A percentile compares a stretch with the other conserved stretches of the same genome.
phyloP scores from a whole-genome alignment of 2,113 vertebrate species.

The Uropsilus gracilis region DNA sequence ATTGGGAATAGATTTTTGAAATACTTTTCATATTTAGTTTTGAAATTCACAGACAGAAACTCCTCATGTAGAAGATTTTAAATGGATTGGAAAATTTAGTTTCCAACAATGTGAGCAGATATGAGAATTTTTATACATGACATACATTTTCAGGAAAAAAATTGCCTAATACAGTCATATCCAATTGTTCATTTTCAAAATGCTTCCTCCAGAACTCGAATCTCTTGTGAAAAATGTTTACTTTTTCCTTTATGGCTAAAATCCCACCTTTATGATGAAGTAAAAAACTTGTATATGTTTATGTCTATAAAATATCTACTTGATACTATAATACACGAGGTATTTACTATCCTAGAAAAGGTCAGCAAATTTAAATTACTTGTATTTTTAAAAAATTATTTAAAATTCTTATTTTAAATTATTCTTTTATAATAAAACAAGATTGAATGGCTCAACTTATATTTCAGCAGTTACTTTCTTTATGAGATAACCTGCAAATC shows the following conservation, averaged over 20 bases:
- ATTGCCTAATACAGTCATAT: neutral
- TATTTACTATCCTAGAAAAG: neutral
- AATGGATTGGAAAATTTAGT: constrained; percentile 3
- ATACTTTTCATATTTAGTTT: constrained; percentile 19
- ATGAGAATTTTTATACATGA: neutral
- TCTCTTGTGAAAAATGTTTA: neutral
- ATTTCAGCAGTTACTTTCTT: neutral
- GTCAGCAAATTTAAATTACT: neutral
- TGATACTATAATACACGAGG: neutral
- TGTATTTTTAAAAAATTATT: neutral
- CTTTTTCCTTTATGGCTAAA: constrained; percentile 1
- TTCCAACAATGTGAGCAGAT: constrained; percentile 28
- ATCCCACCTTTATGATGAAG: neutral
- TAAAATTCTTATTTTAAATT: too few relatives aligned
- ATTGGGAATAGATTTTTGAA: neutral
- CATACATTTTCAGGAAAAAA: constrained; percentile 19
- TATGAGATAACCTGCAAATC: neutral
- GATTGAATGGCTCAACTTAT: neutral
- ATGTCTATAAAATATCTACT: constrained; percentile 6
- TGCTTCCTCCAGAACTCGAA: neutral
- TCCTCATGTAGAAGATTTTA: constrained; percentile 8
- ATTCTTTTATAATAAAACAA: neutral
- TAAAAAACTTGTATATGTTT: neutral
- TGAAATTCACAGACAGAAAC: constrained; percentile 1
- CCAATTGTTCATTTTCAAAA: constrained; percentile 35